These are phyloP conservation scores for Carterocephalus palaemon DNA, from an alignment of 2,888 invertebrate genomes.

Conservation along the genomic window DNA sequence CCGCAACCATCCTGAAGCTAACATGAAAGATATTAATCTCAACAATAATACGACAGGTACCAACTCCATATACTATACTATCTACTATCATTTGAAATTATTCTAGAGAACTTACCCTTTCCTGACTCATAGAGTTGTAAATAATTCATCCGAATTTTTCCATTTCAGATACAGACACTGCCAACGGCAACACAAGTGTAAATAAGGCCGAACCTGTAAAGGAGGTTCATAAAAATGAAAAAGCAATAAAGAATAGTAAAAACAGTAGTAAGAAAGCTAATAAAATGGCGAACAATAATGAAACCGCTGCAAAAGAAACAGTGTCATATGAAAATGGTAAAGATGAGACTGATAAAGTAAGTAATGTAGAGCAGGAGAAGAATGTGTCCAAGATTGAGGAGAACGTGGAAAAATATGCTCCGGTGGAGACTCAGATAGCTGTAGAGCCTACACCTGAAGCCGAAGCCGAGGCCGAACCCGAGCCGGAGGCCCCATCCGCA, in stretches of 20 bases:
- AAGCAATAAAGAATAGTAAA: slow-evolving; percentile 58
- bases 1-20: slow-evolving; percentile 58
- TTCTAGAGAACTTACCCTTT: background rate
- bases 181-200: slow-evolving; percentile 62
- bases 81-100: background rate
- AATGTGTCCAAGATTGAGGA: slow-evolving; percentile 37
- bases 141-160: slow-evolving; percentile 12
- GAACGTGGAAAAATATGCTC: background rate
- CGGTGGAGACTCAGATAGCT: slow-evolving; percentile 31
- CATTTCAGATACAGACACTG: slow-evolving; percentile 59
- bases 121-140: too few species aligned
- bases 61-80: slow-evolving; percentile 36
- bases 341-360: slow-evolving; percentile 74
- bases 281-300: slow-evolving; percentile 54
- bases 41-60: slow-evolving; percentile 66
- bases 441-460: slow-evolving; percentile 29
- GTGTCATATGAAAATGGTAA: slow-evolving; percentile 70
- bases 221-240: slow-evolving; percentile 71
- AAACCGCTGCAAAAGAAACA: slow-evolving; percentile 45
- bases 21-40: slow-evolving; percentile 72
- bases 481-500: slow-evolving; percentile 28
- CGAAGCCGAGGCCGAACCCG: slow-evolving; percentile 28
- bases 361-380: slow-evolving; percentile 52
- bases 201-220: slow-evolving; percentile 54
- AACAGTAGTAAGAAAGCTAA: slow-evolving; percentile 58